Conservation (phyloP, 1,140 invertebrate genomes). For the Microplitis mediator region DNA sequence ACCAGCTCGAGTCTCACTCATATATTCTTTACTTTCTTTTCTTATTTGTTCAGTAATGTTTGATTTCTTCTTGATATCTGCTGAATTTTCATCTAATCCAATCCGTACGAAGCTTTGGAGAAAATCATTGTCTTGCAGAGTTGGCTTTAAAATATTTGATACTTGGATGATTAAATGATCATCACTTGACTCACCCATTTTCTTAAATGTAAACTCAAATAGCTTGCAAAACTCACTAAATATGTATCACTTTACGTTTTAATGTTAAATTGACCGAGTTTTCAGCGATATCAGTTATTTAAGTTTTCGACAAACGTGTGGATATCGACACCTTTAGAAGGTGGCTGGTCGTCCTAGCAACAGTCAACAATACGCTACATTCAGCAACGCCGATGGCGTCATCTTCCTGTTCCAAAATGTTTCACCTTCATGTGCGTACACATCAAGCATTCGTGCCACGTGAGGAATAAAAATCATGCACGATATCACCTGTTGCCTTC, state of each 20-base stretch:
- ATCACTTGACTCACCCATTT: neutral
- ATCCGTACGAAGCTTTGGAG: slow-evolving; percentile 77
- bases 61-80: slow-evolving; percentile 32
- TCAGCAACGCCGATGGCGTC: slow-evolving; percentile 27
- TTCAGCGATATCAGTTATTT: slow-evolving; percentile 11
- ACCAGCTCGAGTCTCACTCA: slow-evolving; percentile 13
- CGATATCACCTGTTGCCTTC: slow-evolving; percentile 10
- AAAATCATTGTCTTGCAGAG: slow-evolving; percentile 70
- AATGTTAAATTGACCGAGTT: neutral
- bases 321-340: slow-evolving; percentile 54
- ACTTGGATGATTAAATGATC: slow-evolving; percentile 38
- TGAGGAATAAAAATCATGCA: slow-evolving; percentile 16
- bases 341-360: slow-evolving; percentile 56
- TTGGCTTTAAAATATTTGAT: slow-evolving; percentile 52
- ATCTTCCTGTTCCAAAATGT: slow-evolving; percentile 3
- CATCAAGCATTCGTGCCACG: slow-evolving; percentile 1
- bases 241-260: neutral
- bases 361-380: slow-evolving; percentile 51
- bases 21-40: slow-evolving; percentile 30
- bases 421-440: neutral
- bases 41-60: slow-evolving; percentile 9
- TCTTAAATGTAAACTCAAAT: neutral
- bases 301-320: slow-evolving; percentile 37
- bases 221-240: neutral
- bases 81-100: slow-evolving; percentile 55